phyloP scores from a whole-genome alignment of 2,113 vertebrate species.

The Chauna torquata region DNA sequence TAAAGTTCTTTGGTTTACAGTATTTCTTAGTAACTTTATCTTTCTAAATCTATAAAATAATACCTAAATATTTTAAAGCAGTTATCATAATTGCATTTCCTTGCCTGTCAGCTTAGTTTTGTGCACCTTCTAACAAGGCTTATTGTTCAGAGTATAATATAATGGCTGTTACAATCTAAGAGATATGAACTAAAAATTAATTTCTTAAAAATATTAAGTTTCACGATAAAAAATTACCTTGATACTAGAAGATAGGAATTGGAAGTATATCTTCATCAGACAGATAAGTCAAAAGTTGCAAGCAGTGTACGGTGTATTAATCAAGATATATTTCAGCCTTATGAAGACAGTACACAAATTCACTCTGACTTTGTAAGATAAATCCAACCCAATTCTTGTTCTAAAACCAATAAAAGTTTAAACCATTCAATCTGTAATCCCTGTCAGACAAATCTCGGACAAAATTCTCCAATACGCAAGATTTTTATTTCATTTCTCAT shows the following conservation, averaged over 20 bases:
- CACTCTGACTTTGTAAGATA: neutral
- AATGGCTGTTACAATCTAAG: neutral
- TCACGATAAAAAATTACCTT: neutral
- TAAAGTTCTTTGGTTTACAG: neutral
- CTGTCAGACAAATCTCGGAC: neutral
- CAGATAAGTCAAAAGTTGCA: neutral
- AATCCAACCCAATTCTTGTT: neutral
- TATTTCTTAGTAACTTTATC: neutral
- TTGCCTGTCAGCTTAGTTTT: neutral
- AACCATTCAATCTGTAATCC: neutral
- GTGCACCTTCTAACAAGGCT: neutral
- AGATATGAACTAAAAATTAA: neutral
- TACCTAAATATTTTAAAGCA: neutral
- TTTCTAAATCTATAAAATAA: too few relatives aligned
- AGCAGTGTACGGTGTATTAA: neutral
- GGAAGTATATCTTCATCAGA: neutral
- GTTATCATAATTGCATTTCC: neutral
- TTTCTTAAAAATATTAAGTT: neutral
- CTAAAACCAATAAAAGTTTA: neutral
- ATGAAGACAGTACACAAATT: neutral
- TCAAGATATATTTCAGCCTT: neutral
- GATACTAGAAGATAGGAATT: neutral
- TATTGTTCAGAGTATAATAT: neutral
- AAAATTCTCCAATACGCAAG: neutral
- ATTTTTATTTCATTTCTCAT: neutral